Conservation (phyloP, 1,140 invertebrate species). For the Mactra quadrangularis region DNA sequence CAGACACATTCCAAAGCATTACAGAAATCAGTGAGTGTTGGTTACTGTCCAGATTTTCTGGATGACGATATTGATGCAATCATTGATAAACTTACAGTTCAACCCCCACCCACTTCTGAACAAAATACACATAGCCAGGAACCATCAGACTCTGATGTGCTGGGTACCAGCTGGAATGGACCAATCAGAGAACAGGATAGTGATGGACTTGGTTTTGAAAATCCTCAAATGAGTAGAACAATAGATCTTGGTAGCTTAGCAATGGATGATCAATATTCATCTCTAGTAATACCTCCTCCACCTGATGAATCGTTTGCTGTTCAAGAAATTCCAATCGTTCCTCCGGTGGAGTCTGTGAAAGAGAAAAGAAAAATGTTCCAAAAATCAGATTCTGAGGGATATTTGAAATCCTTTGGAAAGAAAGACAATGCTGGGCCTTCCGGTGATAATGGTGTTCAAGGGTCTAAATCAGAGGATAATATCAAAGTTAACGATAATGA, state of each 20-base stretch:
- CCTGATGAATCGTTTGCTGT: constrained; percentile 62
- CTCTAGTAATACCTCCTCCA: constrained; percentile 67
- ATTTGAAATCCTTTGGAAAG: constrained; percentile 33
- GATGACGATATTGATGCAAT: constrained; percentile 89
- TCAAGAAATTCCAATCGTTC: constrained; percentile 72
- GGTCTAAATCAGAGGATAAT: not conserved
- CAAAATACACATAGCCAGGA: constrained; percentile 9
- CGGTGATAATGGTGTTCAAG: constrained; percentile 1
- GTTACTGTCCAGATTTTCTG: constrained; percentile 75
- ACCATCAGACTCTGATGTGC: constrained; percentile 14
- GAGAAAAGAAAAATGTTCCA: constrained; percentile 55
- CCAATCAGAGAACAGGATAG: constrained; percentile 26
- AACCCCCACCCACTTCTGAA: constrained; percentile 85
- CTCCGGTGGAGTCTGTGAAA: constrained; percentile 62
- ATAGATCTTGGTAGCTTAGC: constrained; percentile 44
- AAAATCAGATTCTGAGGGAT: constrained; percentile 36
- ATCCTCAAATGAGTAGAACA: constrained; percentile 42
- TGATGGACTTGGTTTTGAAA: constrained; percentile 55
- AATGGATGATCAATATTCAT: constrained; percentile 53
- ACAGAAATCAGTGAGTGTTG: constrained; percentile 72
- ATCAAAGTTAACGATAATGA: constrained; percentile 23
- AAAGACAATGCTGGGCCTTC: not conserved
- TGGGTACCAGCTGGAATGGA: constrained; percentile 65
- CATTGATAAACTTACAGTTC: constrained; percentile 91
- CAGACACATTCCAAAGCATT: constrained; percentile 77